A percentile compares a stretch with the other conserved stretches of the same genome.
These are phyloP conservation scores for Diglossa cyanea DNA, from an alignment of 2,797 vertebrate genomes.

Conservation along the genomic window DNA sequence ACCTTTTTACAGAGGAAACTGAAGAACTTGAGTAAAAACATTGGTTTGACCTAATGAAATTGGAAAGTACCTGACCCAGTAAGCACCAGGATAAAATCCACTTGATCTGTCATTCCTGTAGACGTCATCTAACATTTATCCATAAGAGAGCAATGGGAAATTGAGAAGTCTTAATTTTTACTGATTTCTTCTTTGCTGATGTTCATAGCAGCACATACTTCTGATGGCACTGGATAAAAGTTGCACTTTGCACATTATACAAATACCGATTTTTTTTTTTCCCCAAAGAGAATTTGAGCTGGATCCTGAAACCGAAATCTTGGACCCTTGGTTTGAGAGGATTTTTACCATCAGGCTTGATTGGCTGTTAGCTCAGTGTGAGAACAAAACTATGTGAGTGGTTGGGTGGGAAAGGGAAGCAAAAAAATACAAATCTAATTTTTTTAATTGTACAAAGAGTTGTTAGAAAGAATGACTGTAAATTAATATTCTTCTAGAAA, in stretches of 20 bases:
- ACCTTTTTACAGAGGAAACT: constrained; percentile 92
- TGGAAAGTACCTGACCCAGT: background rate
- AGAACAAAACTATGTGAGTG: constrained; percentile 3
- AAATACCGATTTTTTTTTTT: background rate
- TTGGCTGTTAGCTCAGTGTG: background rate
- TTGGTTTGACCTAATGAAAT: background rate
- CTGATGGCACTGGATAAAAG: constrained; percentile 44
- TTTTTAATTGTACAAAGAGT: constrained; percentile 43
- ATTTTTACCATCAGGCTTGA: constrained; percentile 1
- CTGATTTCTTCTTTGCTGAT: background rate
- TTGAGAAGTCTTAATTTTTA: background rate
- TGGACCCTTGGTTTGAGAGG: background rate
- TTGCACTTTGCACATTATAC: constrained; percentile 68
- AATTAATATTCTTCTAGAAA: constrained; percentile 65
- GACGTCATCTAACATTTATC: constrained; percentile 6
- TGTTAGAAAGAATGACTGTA: constrained; percentile 48
- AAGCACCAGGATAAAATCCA: background rate
- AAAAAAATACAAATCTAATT: constrained; percentile 33
- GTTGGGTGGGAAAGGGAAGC: constrained; percentile 23
- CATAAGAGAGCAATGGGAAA: background rate
- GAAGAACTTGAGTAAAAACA: constrained; percentile 80
- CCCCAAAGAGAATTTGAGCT: constrained; percentile 57
- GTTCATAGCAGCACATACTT: constrained; percentile 37
- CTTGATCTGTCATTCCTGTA: constrained; percentile 22
- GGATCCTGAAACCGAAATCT: background rate